A percentile compares a stretch with the other conserved stretches of the same genome.
Evolutionary conservation across 2,888 invertebrate species (phyloP).

Genomic region (Tanytarsus gracilentus): DNA sequence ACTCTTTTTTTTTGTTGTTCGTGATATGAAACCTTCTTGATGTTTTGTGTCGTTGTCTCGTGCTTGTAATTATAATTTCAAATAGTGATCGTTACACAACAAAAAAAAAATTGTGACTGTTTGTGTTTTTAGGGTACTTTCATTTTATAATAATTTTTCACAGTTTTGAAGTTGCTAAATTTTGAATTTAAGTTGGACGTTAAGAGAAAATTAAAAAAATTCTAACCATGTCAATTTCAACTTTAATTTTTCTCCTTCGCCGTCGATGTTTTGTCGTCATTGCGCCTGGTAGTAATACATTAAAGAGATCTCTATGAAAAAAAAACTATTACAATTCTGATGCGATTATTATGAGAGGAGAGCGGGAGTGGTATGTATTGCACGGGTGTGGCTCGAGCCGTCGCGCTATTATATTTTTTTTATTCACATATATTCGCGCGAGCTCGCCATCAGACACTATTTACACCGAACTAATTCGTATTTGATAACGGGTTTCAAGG

Average conservation of each 20-base stretch:
- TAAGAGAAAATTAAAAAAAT: too few species aligned
- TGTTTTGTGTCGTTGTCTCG: slow-evolving; percentile 8
- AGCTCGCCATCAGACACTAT: slow-evolving; percentile 23
- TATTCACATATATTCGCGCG: too few species aligned
- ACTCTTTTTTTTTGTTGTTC: background rate
- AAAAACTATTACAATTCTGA: slow-evolving; percentile 29
- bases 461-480: slow-evolving; percentile 19
- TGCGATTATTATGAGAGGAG: slow-evolving; percentile 29
- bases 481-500: slow-evolving; percentile 29
- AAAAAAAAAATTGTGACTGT: background rate
- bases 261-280: too few species aligned
- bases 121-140: background rate
- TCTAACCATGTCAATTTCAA: too few species aligned
- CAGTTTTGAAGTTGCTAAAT: too few species aligned
- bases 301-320: slow-evolving; percentile 4
- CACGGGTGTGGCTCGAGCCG: slow-evolving; percentile 26
- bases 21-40: background rate
- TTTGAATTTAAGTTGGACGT: too few species aligned
- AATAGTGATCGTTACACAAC: slow-evolving; percentile 27
- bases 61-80: slow-evolving; percentile 28
- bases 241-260: too few species aligned
- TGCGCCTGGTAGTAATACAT: background rate
- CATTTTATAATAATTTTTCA: too few species aligned
- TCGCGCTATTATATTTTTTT: slow-evolving; percentile 23
- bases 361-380: slow-evolving; percentile 25